These are phyloP conservation scores for Aplocera efformata DNA, from an alignment of 2,888 invertebrate species.

Conservation along the genomic window DNA sequence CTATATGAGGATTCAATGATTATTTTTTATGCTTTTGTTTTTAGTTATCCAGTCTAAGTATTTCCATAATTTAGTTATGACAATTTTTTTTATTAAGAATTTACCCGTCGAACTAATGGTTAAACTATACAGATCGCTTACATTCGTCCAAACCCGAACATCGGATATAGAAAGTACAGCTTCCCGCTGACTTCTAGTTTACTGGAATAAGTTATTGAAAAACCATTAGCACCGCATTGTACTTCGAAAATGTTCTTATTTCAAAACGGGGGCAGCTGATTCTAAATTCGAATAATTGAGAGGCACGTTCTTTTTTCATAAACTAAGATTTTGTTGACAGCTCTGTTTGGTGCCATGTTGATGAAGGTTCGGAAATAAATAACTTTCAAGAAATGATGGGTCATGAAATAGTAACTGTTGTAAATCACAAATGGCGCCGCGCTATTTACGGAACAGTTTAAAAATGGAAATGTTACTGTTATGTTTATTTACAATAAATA, in stretches of 20 bases:
- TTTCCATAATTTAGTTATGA: too few relatives aligned
- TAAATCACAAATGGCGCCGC: too few relatives aligned
- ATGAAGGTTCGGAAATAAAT: slow-evolving; percentile 5
- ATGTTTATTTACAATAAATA: too few relatives aligned
- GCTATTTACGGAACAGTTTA: too few relatives aligned
- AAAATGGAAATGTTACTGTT: too few relatives aligned
- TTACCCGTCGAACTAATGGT: too few relatives aligned
- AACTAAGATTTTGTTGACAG: slow-evolving; percentile 17
- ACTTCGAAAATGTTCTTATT: slow-evolving; percentile 12
- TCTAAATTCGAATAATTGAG: slow-evolving; percentile 16
- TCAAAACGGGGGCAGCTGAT: slow-evolving; percentile 33
- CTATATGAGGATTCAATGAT: too few relatives aligned
- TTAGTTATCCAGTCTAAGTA: too few relatives aligned
- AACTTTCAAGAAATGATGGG: slow-evolving; percentile 3
- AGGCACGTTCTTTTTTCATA: slow-evolving; percentile 13
- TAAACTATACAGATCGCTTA: slow-evolving; percentile 14
- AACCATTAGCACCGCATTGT: slow-evolving; percentile 39
- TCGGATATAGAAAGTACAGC: slow-evolving; percentile 24
- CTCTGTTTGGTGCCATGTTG: slow-evolving; percentile 10
- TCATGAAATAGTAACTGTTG: too few relatives aligned
- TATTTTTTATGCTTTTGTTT: too few relatives aligned
- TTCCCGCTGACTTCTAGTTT: slow-evolving; percentile 34
- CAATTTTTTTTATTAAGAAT: too few relatives aligned
- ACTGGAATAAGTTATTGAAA: slow-evolving; percentile 43
- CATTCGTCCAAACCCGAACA: slow-evolving; percentile 10